Evolutionary conservation across 2,113 vertebrate genomes (phyloP), one percentile per base, ranked within the genome.

Genomic region (Callaeas wilsoni): DNA sequence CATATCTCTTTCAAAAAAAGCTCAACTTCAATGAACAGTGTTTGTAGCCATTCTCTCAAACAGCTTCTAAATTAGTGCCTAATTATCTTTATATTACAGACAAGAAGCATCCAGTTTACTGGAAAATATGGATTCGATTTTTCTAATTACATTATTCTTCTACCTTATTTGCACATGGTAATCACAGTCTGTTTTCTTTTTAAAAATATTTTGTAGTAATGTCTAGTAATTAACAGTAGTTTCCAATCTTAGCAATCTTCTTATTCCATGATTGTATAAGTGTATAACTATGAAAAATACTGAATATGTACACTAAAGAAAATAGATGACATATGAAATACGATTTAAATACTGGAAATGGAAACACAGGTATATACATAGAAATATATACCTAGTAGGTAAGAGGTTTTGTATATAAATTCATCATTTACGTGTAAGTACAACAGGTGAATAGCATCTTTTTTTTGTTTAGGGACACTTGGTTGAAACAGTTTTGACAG

Each of bases 31-130:
- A 59, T 67, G 22, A 94, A 53, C 22, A 80, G 10, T 21, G 49
- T 87, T 91, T 94, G 41, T 41, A 93, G 94, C 30, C 59, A 85
- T 53, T 73, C 39, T 83, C 60, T 92, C 39, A 94, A 39, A 2
- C 49, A 82, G 56, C 18, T 60, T 87, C 30, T 47, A 85, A n/a
- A 91, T 84, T 69, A 80, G 5, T 73, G 46, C n/a, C 63, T 84
- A 91, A 64, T 90, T 95, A 90, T 93, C 55, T 91, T 82, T 69
- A n/a, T 79, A 82, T 90, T 57, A 80, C 47, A 97, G 71, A 93
- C 33, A 94, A 90, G 75, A 82, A 82, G 7, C 53, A 88, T 80
- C 41, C 56, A 84, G n/a, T 50, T 60, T 93, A 60, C 44, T 80
- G 80, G 63, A 96, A 93, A 91, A 89, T 68, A 82, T 6, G 46